Evolutionary conservation across 2,888 invertebrate species (phyloP), one percentile per base, ranked within the genome.

Genomic region (Hyposoter dolosus): DNA sequence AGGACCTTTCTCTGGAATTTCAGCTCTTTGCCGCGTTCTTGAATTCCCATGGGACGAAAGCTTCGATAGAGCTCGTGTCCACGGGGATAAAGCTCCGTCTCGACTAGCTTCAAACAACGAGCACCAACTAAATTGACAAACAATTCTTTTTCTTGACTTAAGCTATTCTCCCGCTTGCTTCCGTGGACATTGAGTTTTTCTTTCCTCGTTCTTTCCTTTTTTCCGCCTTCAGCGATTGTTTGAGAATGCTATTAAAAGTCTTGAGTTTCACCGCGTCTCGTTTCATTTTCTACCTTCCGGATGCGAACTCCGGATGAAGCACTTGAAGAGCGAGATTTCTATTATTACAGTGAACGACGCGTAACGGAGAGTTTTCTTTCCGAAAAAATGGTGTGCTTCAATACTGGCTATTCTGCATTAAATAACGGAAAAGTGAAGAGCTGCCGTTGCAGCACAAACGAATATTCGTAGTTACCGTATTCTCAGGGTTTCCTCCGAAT

Each of bases 161-260:
- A 78, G 43, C 32, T 19, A 60, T 82, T 76, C 35, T 63, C 50
- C 12, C 76, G 5, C 32, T 47, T 28, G 68, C 72, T 63, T 68
- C 28, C 63, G 40, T 78, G 15, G 6, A 56, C 69, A 35, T 47
- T 10, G 4, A 35, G 17, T 72, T 81, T 72, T 50, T 79, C 53
- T 35, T 74, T 45, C 45, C 28, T 43, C n/a, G 7, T 53, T 28
- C 12, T 15, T 45, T 65, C 17, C 47, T 65, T 71, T 66, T 74
- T 63, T 28, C 35, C 40, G 63, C 77, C 72, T 69, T 40, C 40
- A 60, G 43, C 82, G 50, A 79, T 82, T 85, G 79, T 85, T 79
- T 78, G 74, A 85, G 78, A 85, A 82, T 75, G 50, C 74, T 85
- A 85, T 85, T 85, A 82, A 78, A 85, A 69, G 69, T 71, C 75